Conservation (phyloP, 2,888 invertebrate species). For the Ichneumoninae sp. region DNA sequence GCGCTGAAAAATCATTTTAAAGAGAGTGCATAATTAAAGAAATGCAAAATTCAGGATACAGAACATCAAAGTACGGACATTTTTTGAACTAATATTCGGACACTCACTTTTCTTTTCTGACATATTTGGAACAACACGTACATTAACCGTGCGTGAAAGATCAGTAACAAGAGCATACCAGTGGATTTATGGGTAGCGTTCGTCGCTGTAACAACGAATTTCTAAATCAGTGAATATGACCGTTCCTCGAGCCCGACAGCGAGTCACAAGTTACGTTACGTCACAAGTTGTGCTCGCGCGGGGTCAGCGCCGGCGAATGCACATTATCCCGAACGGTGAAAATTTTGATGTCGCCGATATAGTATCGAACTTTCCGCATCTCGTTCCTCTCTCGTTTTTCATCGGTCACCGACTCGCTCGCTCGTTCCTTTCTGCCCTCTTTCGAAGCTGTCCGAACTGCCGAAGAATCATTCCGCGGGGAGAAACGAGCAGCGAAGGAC, state of each 20-base stretch:
- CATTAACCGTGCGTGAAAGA: neutral
- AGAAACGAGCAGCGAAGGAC: conserved; percentile 3
- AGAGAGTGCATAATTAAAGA: no score
- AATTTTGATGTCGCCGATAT: neutral
- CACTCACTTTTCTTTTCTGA: no score
- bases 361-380: conserved; percentile 23
- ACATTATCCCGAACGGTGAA: neutral
- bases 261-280: neutral
- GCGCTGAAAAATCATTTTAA: no score
- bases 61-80: no score
- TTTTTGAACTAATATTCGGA: no score
- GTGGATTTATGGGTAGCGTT: neutral
- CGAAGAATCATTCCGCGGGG: conserved; percentile 29
- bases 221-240: neutral
- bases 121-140: no score
- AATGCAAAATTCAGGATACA: no score
- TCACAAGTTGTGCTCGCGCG: neutral
- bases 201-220: neutral
- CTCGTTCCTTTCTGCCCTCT: neutral
- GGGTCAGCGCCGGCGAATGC: neutral
- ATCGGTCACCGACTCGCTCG: neutral
- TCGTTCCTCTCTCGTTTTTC: conserved; percentile 8
- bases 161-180: neutral
- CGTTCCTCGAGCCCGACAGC: neutral
- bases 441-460: conserved; percentile 41